These are phyloP conservation scores for Aspidiotus rigidus DNA, from an alignment of 2,888 invertebrate species.

Conservation along the genomic window DNA sequence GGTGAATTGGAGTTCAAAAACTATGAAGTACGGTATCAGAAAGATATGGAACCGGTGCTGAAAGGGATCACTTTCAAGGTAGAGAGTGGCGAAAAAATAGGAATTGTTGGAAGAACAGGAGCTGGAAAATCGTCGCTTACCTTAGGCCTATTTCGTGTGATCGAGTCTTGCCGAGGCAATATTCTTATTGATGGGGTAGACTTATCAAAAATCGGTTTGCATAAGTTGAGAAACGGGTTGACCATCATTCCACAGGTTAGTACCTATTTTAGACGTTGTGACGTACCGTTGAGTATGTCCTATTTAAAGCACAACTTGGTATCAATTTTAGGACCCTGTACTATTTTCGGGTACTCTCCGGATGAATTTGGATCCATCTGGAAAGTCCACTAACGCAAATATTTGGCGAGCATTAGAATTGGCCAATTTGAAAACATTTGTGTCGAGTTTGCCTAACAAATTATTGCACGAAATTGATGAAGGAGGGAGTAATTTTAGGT, in stretches of 20 bases:
- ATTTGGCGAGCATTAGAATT: constrained; percentile 81
- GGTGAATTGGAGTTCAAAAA: constrained; percentile 73
- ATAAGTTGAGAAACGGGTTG: constrained; percentile 61
- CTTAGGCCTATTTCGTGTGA: constrained; percentile 76
- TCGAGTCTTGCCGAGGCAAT: constrained; percentile 70
- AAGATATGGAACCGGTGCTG: constrained; percentile 76
- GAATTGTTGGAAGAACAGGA: constrained; percentile 78
- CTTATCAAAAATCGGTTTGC: constrained; percentile 71
- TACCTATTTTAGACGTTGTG: too few species aligned
- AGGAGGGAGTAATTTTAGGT: constrained; percentile 72
- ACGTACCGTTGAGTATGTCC: too few species aligned
- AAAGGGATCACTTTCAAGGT: constrained; percentile 68
- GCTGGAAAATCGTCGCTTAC: constrained; percentile 88
- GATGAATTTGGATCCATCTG: constrained; percentile 87
- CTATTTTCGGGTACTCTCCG: constrained; percentile 85
- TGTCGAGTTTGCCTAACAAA: constrained; percentile 63
- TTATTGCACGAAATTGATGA: constrained; percentile 77
- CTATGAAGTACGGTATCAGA: constrained; percentile 76
- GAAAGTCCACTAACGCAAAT: constrained; percentile 64
- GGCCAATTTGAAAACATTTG: constrained; percentile 79
- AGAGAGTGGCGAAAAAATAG: constrained; percentile 66
- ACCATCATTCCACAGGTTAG: constrained; percentile 47
- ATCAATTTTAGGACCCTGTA: constrained; percentile 67
- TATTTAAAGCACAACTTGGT: too few species aligned
- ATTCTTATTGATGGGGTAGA: constrained; percentile 78